Evolutionary conservation across 2,113 vertebrate species (phyloP), one percentile per base, ranked within the genome.

Genomic region (Carassius carassius): DNA sequence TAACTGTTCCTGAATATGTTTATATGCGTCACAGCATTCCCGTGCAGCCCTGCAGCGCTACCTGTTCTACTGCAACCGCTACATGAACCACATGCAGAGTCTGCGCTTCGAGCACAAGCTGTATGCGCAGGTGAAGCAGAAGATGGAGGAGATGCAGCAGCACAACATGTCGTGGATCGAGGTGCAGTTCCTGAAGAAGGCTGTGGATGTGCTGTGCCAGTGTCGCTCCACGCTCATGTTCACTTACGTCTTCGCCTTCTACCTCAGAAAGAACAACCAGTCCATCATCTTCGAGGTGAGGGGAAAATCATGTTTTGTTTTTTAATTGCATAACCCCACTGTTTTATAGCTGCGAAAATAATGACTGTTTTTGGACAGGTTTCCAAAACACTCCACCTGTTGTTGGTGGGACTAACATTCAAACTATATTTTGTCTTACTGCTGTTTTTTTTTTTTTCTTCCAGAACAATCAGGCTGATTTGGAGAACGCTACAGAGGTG

Each of bases 241-340:
- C 96, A 99, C 98, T 91, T 99, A 99, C 86, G 98, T 99, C 95
- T 99, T 99, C 93, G 98, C 98, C 94, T 99, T 99, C 98, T 99
- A 99, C 98, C 98, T 99, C 98, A 99, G 98, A 96, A 99, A 99
- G 97, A 99, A 99, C 96, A 99, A 99, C 95, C 98, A 99, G 96
- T 99, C 98, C 94, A 99, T 99, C 95, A 99, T 99, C 94, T 99
- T 99, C 92, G 98, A 99, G 98, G 98, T 98, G 94, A 35, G 67
- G 7, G 32, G 44, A 11, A 47, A 47, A 47, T 47, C 44, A 3
- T 0, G 5, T 19, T 11, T 70, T 9, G 0, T 35, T 35, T 69
- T 8, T 9, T 67, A 3, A n/a, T 25, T 49, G 21, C 21, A 49
- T 5, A 11, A 23, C 3, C 44, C n/a, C 37, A 29, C 32, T 23